Percentiles rank a stretch among this genome's conserved stretches.
Evolutionary conservation across 2,888 invertebrate species (phyloP).

Genomic region (Thera obeliscata): DNA sequence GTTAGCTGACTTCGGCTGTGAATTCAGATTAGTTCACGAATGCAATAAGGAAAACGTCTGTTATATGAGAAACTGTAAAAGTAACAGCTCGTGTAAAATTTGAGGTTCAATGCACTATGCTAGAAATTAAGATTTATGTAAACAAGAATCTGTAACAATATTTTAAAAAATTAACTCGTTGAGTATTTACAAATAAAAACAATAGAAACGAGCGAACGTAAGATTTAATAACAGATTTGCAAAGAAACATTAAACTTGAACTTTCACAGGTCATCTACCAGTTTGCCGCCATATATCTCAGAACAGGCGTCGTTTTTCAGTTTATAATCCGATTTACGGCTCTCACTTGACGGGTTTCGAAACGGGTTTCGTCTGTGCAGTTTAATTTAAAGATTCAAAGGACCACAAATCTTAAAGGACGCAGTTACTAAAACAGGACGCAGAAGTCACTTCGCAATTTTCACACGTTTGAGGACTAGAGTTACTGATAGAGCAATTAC

Average conservation of each 20-base stretch:
- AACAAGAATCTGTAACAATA: too few species aligned
- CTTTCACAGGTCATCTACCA: constrained; percentile 8
- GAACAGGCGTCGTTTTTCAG: constrained; percentile 25
- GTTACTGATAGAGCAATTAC: constrained; percentile 22
- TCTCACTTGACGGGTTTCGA: constrained; percentile 31
- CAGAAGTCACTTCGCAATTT: constrained; percentile 9
- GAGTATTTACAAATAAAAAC: background rate
- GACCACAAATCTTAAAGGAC: constrained; percentile 5
- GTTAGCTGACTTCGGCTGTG: constrained; percentile 38
- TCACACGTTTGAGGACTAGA: constrained; percentile 17
- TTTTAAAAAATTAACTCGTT: too few species aligned
- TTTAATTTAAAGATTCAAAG: constrained; percentile 18
- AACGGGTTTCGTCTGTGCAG: constrained; percentile 26
- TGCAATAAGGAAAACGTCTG: constrained; percentile 32
- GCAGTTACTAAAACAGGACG: constrained; percentile 3
- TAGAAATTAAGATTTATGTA: too few species aligned
- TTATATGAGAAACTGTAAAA: constrained; percentile 2
- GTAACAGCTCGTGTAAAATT: background rate
- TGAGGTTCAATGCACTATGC: too few species aligned
- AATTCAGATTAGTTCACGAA: constrained; percentile 37
- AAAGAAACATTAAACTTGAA: constrained; percentile 12
- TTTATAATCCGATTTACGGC: constrained; percentile 25
- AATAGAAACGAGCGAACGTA: background rate
- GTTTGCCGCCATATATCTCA: constrained; percentile 21
- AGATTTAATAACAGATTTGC: constrained; percentile 1